A percentile compares a stretch with the other conserved stretches of the same genome.
Evolutionary conservation across 2,888 invertebrate genomes (phyloP).

Genomic region (Nycteola revayana): DNA sequence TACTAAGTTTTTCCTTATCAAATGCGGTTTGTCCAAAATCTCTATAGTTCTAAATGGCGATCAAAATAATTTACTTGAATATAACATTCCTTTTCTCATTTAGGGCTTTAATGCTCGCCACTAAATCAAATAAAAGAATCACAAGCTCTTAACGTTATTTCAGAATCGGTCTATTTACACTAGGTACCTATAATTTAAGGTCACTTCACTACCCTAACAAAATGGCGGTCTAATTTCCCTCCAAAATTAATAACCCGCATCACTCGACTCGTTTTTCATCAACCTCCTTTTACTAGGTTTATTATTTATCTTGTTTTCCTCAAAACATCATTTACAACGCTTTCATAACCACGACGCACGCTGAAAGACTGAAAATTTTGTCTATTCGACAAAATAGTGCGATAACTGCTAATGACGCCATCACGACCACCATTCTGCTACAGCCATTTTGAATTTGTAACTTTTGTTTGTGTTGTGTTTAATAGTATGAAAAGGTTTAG

Average conservation of each 20-base stretch:
- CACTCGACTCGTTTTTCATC: constrained; percentile 68
- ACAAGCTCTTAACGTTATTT: no score
- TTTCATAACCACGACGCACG: constrained; percentile 71
- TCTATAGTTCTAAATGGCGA: no score
- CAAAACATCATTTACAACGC: constrained; percentile 68
- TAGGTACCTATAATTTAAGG: constrained; percentile 34
- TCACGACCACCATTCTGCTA: constrained; percentile 59
- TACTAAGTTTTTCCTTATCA: no score
- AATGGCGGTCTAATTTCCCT: constrained; percentile 65
- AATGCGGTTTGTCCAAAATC: no score
- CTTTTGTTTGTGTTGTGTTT: constrained; percentile 59
- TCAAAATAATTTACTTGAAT: no score
- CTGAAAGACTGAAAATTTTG: constrained; percentile 78
- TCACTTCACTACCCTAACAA: constrained; percentile 46
- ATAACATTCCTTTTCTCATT: no score
- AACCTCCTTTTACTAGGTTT: constrained; percentile 63
- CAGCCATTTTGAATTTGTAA: constrained; percentile 62
- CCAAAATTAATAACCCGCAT: constrained; percentile 65
- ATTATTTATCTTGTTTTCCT: constrained; percentile 72
- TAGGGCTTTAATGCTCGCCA: no score
- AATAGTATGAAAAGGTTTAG: constrained; percentile 53
- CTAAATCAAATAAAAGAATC: no score
- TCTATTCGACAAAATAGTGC: constrained; percentile 79
- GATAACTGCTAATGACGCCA: constrained; percentile 78
- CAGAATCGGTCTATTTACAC: constrained; percentile 33